phyloP scores from a whole-genome alignment of 1,140 invertebrate genomes.

The Meteorus sp. region DNA sequence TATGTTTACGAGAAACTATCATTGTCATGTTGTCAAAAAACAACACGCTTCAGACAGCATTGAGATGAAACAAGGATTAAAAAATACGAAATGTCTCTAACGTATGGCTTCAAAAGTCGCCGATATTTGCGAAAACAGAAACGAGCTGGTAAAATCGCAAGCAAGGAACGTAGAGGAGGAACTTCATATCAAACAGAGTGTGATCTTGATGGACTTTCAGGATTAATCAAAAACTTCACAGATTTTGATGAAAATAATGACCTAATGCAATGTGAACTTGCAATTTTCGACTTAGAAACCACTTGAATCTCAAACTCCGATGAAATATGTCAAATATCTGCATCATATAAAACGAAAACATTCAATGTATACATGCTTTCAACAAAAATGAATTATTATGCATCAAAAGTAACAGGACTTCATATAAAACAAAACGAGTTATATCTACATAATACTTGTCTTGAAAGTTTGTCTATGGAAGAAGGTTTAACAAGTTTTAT shows the following conservation, averaged over 20 bases:
- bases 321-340: slow-evolving; percentile 27
- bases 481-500: slow-evolving; percentile 1
- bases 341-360: background rate
- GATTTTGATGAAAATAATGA: background rate
- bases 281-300: slow-evolving; percentile 25
- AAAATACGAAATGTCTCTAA: slow-evolving; percentile 1
- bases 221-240: slow-evolving; percentile 11
- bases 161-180: slow-evolving; percentile 16
- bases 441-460: slow-evolving; percentile 3
- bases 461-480: background rate
- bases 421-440: background rate
- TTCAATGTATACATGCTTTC: background rate
- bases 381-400: background rate
- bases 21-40: slow-evolving; percentile 22
- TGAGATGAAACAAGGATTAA: slow-evolving; percentile 1
- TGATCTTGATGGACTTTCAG: background rate
- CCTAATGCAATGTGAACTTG: background rate
- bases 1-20: slow-evolving; percentile 16
- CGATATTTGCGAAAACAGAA: slow-evolving; percentile 20
- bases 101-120: slow-evolving; percentile 11
- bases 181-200: slow-evolving; percentile 22
- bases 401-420: background rate
- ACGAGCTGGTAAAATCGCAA: slow-evolving; percentile 12
- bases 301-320: slow-evolving; percentile 12
- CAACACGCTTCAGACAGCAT: slow-evolving; percentile 16